Percentiles rank a stretch among this genome's conserved stretches.
Conservation (phyloP, 2,797 vertebrate species). For the Liparis tanakae region DNA sequence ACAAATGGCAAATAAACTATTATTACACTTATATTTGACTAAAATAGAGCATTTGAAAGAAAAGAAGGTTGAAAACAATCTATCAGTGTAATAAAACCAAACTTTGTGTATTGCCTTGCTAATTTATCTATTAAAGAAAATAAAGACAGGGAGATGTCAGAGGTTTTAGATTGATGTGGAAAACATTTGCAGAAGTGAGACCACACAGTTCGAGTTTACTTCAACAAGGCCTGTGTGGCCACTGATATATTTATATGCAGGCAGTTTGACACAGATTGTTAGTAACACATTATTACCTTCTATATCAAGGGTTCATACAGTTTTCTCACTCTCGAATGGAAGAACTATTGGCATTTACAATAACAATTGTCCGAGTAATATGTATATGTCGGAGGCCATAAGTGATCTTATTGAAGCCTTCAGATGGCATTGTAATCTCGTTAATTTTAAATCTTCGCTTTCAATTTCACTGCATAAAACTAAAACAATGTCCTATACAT, state of each 20-base stretch:
- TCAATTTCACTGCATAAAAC: conserved; percentile 16
- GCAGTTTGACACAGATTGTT: conserved; percentile 36
- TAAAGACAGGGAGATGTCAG: conserved; percentile 21
- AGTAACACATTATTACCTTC: conserved; percentile 19
- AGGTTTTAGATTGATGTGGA: conserved; percentile 39
- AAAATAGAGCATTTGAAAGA: conserved; percentile 27
- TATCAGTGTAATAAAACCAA: conserved; percentile 41
- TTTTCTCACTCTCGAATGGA: conserved; percentile 7
- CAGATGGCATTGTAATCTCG: neutral
- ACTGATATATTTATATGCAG: neutral
- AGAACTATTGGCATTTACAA: conserved; percentile 19
- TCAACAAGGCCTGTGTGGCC: conserved; percentile 7
- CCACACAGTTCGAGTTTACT: conserved; percentile 3
- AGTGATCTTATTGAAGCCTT: neutral
- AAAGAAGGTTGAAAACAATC: conserved; percentile 32
- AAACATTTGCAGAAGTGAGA: conserved; percentile 8
- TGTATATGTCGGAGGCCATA: neutral
- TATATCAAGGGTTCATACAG: conserved; percentile 11
- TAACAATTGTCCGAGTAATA: conserved; percentile 5
- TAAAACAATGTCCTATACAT: neutral
- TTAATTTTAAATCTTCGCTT: neutral
- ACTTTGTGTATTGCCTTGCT: conserved; percentile 63
- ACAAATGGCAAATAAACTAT: conserved; percentile 31
- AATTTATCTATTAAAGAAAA: conserved; percentile 49
- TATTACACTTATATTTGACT: conserved; percentile 21